Base-by-base conservation (phyloP, 2,113 vertebrate species). In the Archilochus colubris region DNA sequence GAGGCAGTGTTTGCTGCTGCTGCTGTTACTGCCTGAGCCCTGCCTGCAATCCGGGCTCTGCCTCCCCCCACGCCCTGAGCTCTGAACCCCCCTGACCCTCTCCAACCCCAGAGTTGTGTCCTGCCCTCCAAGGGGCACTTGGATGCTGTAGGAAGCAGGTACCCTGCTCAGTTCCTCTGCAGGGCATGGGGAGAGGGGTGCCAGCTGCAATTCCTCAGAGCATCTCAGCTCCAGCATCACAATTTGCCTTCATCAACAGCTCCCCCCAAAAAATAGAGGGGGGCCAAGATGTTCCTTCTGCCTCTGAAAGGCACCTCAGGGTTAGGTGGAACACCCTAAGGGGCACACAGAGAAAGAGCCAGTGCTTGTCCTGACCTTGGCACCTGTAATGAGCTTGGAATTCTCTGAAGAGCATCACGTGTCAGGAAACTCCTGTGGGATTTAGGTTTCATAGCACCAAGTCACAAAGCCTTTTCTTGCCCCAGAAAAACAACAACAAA, bases 11-110 rank as follows among this genome's bases (percentile, higher is more conserved):
- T 62, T 17, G 46, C 51, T 44, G 64, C 18, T 1, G 14, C 40
- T 2, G 0, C 40, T 3, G 1, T 19, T n/a, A 50, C 51, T 1
- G 0, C 12, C 84, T 81, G 76, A 62, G n/a, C 80, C 3, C 0
- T 2, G 11, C 27, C 28, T 0, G 0, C 53, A 50, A 36, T 33
- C 31, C 38, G 6, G 57, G 0, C 0, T 40, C 68, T 18, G 75
- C 68, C 72, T 25, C 43, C 53, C n/a, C 51, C 50, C 48, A 7
- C 1, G 0, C 19, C 15, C 3, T 0, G 20, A 15, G 9, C 57
- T 1, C 13, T 17, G 9, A 38, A 7, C 36, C 36, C 36, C 31
- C 33, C 76, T 46, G 81, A 54, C 25, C 53, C 31, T 12, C 28
- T 61, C 30, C 7, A 0, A 2, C 2, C n/a, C n/a, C 6, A 44